Conservation (phyloP, 2,113 vertebrate genomes). For the Pluvianellus socialis region DNA sequence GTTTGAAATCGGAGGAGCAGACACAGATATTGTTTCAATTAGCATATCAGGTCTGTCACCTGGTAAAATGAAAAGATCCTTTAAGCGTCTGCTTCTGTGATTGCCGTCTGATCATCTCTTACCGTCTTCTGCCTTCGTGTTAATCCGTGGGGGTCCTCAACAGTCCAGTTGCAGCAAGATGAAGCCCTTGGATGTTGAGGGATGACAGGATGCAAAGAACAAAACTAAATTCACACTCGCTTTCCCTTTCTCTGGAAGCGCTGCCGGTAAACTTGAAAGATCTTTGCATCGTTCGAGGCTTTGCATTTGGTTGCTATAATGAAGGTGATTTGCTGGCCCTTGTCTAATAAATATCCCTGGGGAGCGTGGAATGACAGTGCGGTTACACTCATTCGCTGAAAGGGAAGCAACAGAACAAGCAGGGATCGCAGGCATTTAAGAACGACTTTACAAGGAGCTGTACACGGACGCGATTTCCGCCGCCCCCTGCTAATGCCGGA, state of each 20-base stretch:
- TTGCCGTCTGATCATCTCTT: neutral
- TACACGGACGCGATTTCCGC: rapidly evolving
- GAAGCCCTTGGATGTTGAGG: neutral
- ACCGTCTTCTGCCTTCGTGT: neutral
- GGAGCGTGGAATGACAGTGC: neutral
- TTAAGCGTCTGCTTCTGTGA: neutral
- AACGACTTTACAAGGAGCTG: neutral
- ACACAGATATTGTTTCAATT: neutral
- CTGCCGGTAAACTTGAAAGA: neutral
- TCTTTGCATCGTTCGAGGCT: neutral
- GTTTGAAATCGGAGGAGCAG: neutral
- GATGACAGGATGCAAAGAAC: neutral
- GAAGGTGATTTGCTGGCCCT: neutral
- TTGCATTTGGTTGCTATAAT: neutral
- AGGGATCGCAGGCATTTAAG: neutral
- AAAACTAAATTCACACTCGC: neutral
- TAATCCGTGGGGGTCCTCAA: neutral
- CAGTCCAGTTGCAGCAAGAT: neutral
- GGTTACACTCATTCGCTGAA: neutral
- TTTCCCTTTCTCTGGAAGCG: neutral
- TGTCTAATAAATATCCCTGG: neutral
- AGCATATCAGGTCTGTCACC: neutral
- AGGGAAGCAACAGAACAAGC: neutral
- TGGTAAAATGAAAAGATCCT: slow-evolving; percentile 12
- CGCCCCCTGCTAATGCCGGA: too few species aligned